Evolutionary conservation across 2,113 vertebrate species (phyloP).

Genomic region (Xerus inauris): DNA sequence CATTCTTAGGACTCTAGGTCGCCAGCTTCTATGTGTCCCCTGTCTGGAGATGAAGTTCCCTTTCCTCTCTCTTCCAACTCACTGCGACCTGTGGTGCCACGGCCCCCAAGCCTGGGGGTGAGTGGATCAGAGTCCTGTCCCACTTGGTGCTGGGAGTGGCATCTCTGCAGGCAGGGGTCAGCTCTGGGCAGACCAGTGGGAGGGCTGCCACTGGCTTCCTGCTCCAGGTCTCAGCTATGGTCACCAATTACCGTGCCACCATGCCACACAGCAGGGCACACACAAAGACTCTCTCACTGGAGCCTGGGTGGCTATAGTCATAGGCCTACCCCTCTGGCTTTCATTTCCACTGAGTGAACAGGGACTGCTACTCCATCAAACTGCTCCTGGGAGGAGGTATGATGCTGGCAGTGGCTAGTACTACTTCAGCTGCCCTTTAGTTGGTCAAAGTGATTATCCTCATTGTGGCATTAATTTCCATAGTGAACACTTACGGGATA

Average conservation of each 20-base stretch:
- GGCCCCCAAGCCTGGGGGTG: neutral
- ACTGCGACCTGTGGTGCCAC: neutral
- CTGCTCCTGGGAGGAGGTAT: conserved; percentile 68
- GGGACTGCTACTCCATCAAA: conserved; percentile 76
- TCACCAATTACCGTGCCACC: neutral
- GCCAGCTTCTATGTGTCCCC: neutral
- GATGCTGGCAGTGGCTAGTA: conserved; percentile 59
- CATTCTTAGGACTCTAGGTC: neutral
- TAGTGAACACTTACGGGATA: conserved; percentile 55
- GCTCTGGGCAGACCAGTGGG: conserved; percentile 70
- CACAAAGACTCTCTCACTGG: neutral
- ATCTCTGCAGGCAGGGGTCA: conserved; percentile 54
- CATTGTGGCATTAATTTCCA: conserved; percentile 70
- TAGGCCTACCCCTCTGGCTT: conserved; percentile 55
- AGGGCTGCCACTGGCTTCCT: conserved; percentile 80
- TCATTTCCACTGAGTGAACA: conserved; percentile 81
- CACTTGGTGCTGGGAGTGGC: conserved; percentile 54
- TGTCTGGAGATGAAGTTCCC: neutral
- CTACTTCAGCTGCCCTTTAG: conserved; percentile 54
- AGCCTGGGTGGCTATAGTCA: conserved; percentile 72
- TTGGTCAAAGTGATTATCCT: conserved; percentile 73
- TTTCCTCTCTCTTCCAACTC: neutral
- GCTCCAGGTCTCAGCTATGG: conserved; percentile 68
- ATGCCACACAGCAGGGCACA: neutral
- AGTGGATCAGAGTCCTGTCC: conserved; percentile 49